Conservation (phyloP, 1,140 invertebrate species). For the Liolophura sinensis region DNA sequence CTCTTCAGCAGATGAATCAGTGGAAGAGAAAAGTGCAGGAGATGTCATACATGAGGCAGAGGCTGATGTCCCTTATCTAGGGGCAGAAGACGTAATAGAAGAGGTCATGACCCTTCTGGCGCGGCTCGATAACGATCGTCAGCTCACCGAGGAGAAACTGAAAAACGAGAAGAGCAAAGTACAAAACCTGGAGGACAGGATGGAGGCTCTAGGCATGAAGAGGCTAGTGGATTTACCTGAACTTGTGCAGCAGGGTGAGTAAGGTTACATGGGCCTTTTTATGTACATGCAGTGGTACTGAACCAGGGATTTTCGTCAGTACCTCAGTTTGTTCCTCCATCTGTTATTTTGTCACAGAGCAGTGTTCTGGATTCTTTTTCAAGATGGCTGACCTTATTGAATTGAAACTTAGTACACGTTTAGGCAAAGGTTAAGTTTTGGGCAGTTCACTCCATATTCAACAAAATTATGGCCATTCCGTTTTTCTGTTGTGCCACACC, state of each 20-base stretch:
- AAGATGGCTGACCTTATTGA: no score
- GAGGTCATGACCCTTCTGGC: conserved; percentile 50
- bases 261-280: background rate
- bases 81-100: conserved; percentile 51
- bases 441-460: no score
- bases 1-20: background rate
- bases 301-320: no score
- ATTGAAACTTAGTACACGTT: no score
- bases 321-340: background rate
- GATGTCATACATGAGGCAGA: conserved; percentile 5
- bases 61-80: conserved; percentile 44
- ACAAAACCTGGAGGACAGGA: conserved; percentile 38
- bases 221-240: conserved; percentile 45
- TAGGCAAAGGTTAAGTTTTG: no score
- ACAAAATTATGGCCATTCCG: no score
- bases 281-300: no score
- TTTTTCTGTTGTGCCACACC: no score
- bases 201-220: conserved; percentile 40
- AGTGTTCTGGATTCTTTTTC: no score
- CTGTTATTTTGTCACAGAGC: background rate
- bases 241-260: conserved; percentile 51
- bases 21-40: conserved; percentile 2
- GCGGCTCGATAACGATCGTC: conserved; percentile 47
- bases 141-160: conserved; percentile 37
- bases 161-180: conserved; percentile 37